These are phyloP conservation scores for Chloromyia formosa DNA, from an alignment of 2,888 invertebrate species.

Conservation along the genomic window DNA sequence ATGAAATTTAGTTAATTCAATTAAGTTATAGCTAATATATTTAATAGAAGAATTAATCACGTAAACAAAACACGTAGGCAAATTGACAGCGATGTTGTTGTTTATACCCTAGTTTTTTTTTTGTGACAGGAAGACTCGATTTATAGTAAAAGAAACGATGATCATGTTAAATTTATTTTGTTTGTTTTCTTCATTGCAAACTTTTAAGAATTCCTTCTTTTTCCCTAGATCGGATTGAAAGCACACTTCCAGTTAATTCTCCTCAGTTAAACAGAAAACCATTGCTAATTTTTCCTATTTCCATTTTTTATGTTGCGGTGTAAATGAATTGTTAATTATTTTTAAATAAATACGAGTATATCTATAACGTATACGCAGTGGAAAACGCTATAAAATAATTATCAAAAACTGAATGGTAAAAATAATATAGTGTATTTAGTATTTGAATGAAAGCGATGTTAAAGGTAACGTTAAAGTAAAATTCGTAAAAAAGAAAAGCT, in stretches of 20 bases:
- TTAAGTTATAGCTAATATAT: conserved; percentile 42
- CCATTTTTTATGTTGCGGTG: conserved; percentile 44
- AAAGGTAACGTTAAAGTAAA: not conserved
- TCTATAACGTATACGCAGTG: conserved; percentile 37
- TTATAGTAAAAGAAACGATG: no score
- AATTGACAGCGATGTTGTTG: not conserved
- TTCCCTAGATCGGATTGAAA: no score
- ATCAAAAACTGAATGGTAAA: conserved; percentile 10
- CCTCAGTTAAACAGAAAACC: not conserved
- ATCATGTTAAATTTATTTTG: no score
- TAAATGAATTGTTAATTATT: conserved; percentile 52
- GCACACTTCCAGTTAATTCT: not conserved
- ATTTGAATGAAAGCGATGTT: not conserved
- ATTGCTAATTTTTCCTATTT: not conserved
- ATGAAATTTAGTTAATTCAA: conserved; percentile 26
- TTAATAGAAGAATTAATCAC: conserved; percentile 30
- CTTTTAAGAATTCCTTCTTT: no score
- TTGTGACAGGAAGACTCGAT: no score
- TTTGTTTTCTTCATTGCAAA: no score
- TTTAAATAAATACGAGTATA: conserved; percentile 45
- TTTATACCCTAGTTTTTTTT: no score
- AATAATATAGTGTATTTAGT: conserved; percentile 4
- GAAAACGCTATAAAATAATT: conserved; percentile 11
- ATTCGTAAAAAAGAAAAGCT: not conserved
- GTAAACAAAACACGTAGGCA: conserved; percentile 18